A percentile compares a stretch with the other conserved stretches of the same genome.
These are phyloP conservation scores for Neodiprion lecontei DNA, from an alignment of 1,140 invertebrate genomes.

Conservation along the genomic window DNA sequence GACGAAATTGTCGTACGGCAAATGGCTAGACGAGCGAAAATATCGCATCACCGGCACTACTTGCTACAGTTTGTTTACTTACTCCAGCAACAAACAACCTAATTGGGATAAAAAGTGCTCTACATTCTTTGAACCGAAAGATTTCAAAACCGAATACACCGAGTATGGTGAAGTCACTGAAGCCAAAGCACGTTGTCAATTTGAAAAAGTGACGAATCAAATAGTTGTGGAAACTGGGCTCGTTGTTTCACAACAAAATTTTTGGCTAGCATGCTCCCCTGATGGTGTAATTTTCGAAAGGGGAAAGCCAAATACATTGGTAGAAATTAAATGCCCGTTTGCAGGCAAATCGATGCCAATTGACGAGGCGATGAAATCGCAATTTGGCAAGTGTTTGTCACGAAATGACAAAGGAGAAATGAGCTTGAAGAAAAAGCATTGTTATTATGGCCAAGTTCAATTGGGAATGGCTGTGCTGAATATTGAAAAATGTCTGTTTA, in stretches of 20 bases:
- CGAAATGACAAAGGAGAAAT: too few species aligned
- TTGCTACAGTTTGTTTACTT: constrained; percentile 15
- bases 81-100: constrained; percentile 14
- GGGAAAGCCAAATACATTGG: constrained; percentile 18
- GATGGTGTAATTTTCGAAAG: constrained; percentile 33
- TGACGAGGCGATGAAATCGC: not conserved
- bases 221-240: constrained; percentile 26
- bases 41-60: constrained; percentile 10
- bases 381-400: not conserved
- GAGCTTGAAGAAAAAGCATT: constrained; percentile 25
- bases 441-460: constrained; percentile 28
- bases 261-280: constrained; percentile 31
- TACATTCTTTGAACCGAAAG: constrained; percentile 13
- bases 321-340: constrained; percentile 32
- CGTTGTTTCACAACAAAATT: constrained; percentile 26
- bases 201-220: constrained; percentile 14
- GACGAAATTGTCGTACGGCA: not conserved
- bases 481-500: constrained; percentile 22
- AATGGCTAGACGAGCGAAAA: constrained; percentile 12
- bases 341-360: constrained; percentile 14
- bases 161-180: constrained; percentile 27
- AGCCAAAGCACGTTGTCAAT: constrained; percentile 22
- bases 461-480: constrained; percentile 28
- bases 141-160: constrained; percentile 28
- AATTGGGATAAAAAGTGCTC: constrained; percentile 17